Percentiles rank a stretch among this genome's conserved stretches.
Conservation (phyloP, 2,113 vertebrate species). For the Phoenicopterus ruber region DNA sequence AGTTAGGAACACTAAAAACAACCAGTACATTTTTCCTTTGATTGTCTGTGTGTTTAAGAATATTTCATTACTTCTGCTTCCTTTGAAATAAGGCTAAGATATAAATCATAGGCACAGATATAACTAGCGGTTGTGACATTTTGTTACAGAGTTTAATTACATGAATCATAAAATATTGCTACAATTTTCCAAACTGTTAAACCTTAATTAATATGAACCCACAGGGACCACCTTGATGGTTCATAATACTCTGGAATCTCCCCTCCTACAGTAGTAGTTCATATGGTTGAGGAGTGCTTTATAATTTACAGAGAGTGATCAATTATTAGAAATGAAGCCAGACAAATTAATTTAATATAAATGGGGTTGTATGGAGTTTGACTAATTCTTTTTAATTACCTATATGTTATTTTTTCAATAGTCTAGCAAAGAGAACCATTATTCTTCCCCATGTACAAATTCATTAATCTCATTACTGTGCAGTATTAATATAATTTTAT, state of each 20-base stretch:
- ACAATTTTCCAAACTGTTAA: slow-evolving; percentile 84
- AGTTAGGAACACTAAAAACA: slow-evolving; percentile 32
- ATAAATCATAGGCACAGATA: slow-evolving; percentile 79
- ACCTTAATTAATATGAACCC: slow-evolving; percentile 83
- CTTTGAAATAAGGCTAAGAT: slow-evolving; percentile 71
- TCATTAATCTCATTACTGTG: slow-evolving; percentile 99
- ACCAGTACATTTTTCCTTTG: slow-evolving; percentile 40
- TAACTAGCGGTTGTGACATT: slow-evolving; percentile 78
- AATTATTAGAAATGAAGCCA: slow-evolving; percentile 83
- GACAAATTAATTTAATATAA: slow-evolving; percentile 98
- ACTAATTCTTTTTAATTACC: slow-evolving; percentile 99
- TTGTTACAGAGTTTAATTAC: slow-evolving; percentile 82
- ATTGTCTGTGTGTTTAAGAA: slow-evolving; percentile 61
- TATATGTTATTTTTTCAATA: slow-evolving; percentile 92
- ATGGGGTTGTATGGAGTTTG: slow-evolving; percentile 89
- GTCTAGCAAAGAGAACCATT: slow-evolving; percentile 82
- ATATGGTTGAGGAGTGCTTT: slow-evolving; percentile 64
- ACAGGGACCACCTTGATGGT: slow-evolving; percentile 77
- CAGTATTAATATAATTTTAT: slow-evolving; percentile 99
- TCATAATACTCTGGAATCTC: slow-evolving; percentile 72
- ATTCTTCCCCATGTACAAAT: slow-evolving; percentile 82
- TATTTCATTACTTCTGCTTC: slow-evolving; percentile 72
- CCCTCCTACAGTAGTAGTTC: slow-evolving; percentile 63
- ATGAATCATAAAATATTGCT: slow-evolving; percentile 84
- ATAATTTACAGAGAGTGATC: slow-evolving; percentile 78